Evolutionary conservation across 2,797 vertebrate species (phyloP).

Genomic region (Adrianichthys oophorus): DNA sequence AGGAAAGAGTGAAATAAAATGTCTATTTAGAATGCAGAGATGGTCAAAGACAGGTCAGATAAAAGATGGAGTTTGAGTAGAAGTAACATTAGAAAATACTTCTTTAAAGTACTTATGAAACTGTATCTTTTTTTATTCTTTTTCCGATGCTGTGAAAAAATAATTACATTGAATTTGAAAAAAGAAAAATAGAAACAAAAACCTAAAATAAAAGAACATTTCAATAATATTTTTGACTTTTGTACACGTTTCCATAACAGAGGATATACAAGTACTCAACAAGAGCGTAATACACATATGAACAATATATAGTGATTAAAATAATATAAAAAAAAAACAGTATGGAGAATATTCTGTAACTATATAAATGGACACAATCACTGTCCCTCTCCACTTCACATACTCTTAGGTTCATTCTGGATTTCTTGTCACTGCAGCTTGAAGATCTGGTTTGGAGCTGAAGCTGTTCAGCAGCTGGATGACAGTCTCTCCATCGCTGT

Average conservation of each 20-base stretch:
- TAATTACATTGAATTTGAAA: slow-evolving; percentile 78
- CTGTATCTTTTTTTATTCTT: slow-evolving; percentile 75
- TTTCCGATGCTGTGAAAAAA: slow-evolving; percentile 81
- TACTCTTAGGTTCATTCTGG: slow-evolving; percentile 29
- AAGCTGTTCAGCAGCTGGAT: slow-evolving; percentile 51
- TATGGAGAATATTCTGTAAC: slow-evolving; percentile 38
- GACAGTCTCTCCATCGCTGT: slow-evolving; percentile 18
- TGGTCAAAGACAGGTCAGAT: no score
- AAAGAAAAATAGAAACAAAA: slow-evolving; percentile 27
- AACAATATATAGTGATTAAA: slow-evolving; percentile 55
- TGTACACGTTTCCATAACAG: slow-evolving; percentile 57
- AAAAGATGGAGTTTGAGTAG: no score
- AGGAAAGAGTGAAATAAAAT: background rate
- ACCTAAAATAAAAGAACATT: slow-evolving; percentile 52
- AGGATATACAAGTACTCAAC: slow-evolving; percentile 49
- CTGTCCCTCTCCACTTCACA: slow-evolving; percentile 20
- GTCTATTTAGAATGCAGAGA: no score
- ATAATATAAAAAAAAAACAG: slow-evolving; percentile 31
- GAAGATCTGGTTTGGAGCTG: slow-evolving; percentile 10
- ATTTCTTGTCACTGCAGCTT: slow-evolving; percentile 15
- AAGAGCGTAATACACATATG: slow-evolving; percentile 52
- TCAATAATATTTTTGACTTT: slow-evolving; percentile 61
- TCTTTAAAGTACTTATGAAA: slow-evolving; percentile 68
- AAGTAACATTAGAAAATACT: no score
- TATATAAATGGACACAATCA: slow-evolving; percentile 30